Evolutionary conservation across 2,113 vertebrate species (phyloP).

Genomic region (Nothocercus nigrocapillus): DNA sequence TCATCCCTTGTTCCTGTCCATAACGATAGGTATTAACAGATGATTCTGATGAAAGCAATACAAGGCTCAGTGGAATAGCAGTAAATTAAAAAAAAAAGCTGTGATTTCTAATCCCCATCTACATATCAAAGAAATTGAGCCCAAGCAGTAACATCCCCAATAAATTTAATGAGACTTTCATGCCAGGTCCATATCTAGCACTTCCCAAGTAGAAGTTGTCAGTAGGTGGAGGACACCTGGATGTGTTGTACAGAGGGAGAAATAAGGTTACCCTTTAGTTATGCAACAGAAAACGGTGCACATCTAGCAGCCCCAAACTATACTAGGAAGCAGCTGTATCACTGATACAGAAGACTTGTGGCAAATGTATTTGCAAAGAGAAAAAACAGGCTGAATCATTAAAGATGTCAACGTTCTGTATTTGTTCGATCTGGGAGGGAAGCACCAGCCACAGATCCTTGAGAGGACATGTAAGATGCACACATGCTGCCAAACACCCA

Average conservation of each 20-base stretch:
- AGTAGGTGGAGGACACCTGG: not conserved
- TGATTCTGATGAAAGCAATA: not conserved
- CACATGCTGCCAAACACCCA: not conserved
- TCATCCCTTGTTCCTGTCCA: not conserved
- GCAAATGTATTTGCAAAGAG: not conserved
- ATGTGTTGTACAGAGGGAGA: not conserved
- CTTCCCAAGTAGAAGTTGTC: not conserved
- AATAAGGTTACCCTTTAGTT: not conserved
- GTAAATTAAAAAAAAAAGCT: not conserved
- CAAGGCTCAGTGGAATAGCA: not conserved
- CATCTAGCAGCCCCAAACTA: not conserved
- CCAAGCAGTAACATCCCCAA: not conserved
- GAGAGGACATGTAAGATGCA: not conserved
- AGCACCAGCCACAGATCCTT: not conserved
- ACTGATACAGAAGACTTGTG: not conserved
- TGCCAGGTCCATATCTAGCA: not conserved
- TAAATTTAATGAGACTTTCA: slow-evolving; percentile 17
- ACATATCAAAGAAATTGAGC: not conserved
- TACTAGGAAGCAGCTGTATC: not conserved
- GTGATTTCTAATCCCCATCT: not conserved
- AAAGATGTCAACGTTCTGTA: slow-evolving; percentile 12
- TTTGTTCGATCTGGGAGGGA: slow-evolving; percentile 31
- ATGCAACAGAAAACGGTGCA: not conserved
- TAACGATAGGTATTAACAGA: not conserved
- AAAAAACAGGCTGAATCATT: not conserved